phyloP scores from a whole-genome alignment of 2,113 vertebrate species.

The Ascaphus truei region DNA sequence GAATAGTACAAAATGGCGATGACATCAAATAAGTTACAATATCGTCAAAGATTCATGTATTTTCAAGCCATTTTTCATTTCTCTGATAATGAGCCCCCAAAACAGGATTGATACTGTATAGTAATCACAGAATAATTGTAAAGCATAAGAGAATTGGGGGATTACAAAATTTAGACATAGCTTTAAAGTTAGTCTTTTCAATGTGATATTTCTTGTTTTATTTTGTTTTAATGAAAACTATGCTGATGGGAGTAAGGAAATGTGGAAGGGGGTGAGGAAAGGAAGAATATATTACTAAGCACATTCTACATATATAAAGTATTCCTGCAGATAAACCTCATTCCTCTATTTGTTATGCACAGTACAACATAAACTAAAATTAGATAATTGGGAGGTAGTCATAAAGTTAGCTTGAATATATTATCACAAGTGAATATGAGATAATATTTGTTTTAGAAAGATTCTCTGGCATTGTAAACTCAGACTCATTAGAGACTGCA shows the following conservation, averaged over 20 bases:
- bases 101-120: no score
- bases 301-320: not conserved
- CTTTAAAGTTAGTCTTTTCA: no score
- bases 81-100: no score
- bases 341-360: slow-evolving; percentile 50
- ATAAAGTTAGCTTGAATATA: slow-evolving; percentile 77
- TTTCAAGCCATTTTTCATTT: no score
- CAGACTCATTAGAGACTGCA: slow-evolving; percentile 83
- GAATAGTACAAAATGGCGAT: no score
- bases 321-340: not conserved
- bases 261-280: no score
- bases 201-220: no score
- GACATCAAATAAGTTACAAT: no score
- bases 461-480: slow-evolving; percentile 83
- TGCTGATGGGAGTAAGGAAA: not conserved
- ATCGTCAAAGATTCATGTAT: no score
- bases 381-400: slow-evolving; percentile 76
- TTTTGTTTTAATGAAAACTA: not conserved
- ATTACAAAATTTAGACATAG: no score
- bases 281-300: not conserved
- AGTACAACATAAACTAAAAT: slow-evolving; percentile 65
- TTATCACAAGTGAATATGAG: slow-evolving; percentile 79
- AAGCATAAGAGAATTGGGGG: no score
- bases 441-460: slow-evolving; percentile 86
- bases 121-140: no score